Evolutionary conservation across 2,113 vertebrate genomes (phyloP).

Genomic region (Thalassarche chlororhynchos): DNA sequence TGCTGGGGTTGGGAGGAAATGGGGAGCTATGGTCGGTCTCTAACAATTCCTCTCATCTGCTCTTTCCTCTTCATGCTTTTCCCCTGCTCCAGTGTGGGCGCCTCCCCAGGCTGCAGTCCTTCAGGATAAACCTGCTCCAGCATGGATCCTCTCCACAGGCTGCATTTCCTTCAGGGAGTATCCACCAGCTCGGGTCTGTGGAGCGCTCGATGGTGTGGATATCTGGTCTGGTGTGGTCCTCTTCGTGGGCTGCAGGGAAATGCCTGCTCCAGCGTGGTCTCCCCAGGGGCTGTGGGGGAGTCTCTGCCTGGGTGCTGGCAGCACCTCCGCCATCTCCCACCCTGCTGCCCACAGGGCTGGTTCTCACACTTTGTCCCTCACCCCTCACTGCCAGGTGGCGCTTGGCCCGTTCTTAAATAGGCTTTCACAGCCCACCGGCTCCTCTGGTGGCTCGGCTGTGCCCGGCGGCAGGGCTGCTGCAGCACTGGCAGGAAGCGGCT

Average conservation of each 20-base stretch:
- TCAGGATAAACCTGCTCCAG: neutral
- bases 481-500: neutral
- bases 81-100: too few species aligned
- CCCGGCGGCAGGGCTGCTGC: accelerated
- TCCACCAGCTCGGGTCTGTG: neutral
- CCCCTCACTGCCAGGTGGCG: neutral
- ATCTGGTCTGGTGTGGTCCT: neutral
- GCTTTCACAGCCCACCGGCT: too few species aligned
- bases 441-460: neutral
- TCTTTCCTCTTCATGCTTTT: neutral
- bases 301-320: neutral
- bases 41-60: neutral
- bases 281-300: too few species aligned
- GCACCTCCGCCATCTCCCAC: neutral
- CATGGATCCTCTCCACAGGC: too few species aligned
- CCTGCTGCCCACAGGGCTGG: neutral
- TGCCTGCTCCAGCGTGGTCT: neutral
- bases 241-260: neutral
- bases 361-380: too few species aligned
- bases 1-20: neutral
- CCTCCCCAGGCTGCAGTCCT: neutral
- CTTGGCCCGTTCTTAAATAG: neutral
- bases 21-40: neutral
- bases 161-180: neutral
- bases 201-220: neutral